Conservation (phyloP, 2,797 vertebrate genomes). For the Argyrosomus regius region DNA sequence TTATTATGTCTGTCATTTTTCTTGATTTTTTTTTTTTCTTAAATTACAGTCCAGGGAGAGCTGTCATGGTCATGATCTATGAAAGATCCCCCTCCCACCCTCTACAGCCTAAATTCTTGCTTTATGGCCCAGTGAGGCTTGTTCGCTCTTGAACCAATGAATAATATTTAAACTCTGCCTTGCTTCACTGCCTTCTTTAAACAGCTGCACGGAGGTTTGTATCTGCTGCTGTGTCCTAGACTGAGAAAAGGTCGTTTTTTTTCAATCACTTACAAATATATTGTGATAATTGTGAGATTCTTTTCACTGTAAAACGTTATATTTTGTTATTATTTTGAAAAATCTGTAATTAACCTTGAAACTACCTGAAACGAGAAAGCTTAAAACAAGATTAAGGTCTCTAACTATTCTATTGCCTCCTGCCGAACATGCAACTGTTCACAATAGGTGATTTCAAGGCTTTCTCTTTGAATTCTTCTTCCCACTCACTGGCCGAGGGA, state of each 20-base stretch:
- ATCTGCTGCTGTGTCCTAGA: constrained; percentile 14
- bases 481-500: constrained; percentile 23
- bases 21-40: background rate
- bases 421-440: constrained; percentile 32
- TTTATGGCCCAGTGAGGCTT: constrained; percentile 18
- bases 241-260: constrained; percentile 24
- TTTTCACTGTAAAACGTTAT: background rate
- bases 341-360: background rate
- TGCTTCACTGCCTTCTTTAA: constrained; percentile 33
- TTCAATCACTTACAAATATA: constrained; percentile 5
- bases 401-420: constrained; percentile 26
- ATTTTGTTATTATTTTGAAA: too few species aligned
- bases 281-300: constrained; percentile 1
- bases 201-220: constrained; percentile 17
- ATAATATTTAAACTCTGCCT: constrained; percentile 43
- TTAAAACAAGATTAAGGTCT: constrained; percentile 16
- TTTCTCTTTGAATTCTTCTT: constrained; percentile 54
- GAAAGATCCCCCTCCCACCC: background rate
- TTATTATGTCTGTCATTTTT: background rate
- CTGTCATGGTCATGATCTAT: constrained; percentile 20
- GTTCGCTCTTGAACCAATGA: constrained; percentile 31
- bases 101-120: constrained; percentile 15
- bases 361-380: constrained; percentile 14
- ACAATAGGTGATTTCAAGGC: constrained; percentile 48
- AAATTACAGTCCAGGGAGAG: background rate